phyloP scores from a whole-genome alignment of 1,140 invertebrate species.

The Campodea augens region DNA sequence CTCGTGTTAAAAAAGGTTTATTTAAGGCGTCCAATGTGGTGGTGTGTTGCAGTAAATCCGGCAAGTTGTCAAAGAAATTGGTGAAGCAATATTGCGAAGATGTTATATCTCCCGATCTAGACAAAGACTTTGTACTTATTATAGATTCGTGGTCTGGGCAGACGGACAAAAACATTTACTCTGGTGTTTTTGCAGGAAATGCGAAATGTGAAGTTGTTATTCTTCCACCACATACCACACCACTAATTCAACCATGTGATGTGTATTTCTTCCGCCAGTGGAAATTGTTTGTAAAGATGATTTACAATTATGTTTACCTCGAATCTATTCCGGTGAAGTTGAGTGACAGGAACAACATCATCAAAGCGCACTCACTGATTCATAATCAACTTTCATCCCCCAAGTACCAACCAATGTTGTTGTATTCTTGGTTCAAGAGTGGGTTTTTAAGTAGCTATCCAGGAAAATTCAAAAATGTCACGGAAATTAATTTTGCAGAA shows the following conservation, averaged over 20 bases:
- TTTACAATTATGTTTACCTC: too few relatives aligned
- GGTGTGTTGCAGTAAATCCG: constrained; percentile 8
- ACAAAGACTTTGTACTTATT: constrained; percentile 8
- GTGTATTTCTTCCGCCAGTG: constrained; percentile 5
- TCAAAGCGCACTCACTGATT: too few relatives aligned
- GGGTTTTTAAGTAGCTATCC: too few relatives aligned
- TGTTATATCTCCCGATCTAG: not conserved
- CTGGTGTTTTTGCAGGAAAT: constrained; percentile 1
- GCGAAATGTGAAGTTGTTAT: not conserved
- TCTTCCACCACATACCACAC: constrained; percentile 5
- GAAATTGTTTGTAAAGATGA: too few relatives aligned
- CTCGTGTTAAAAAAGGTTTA: not conserved
- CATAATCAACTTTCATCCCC: too few relatives aligned
- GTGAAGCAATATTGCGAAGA: constrained; percentile 8
- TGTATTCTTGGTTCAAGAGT: too few relatives aligned
- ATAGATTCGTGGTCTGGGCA: constrained; percentile 10
- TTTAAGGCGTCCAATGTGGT: constrained; percentile 8
- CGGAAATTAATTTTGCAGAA: too few relatives aligned
- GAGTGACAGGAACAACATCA: too few relatives aligned
- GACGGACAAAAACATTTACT: constrained; percentile 4
- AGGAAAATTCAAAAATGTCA: too few relatives aligned
- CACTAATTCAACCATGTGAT: constrained; percentile 4
- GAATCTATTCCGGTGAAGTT: too few relatives aligned
- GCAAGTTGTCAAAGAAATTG: constrained; percentile 6
- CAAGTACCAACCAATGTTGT: too few relatives aligned